Evolutionary conservation across 2,888 invertebrate genomes (phyloP).

Genomic region (Frankliniella intonsa): DNA sequence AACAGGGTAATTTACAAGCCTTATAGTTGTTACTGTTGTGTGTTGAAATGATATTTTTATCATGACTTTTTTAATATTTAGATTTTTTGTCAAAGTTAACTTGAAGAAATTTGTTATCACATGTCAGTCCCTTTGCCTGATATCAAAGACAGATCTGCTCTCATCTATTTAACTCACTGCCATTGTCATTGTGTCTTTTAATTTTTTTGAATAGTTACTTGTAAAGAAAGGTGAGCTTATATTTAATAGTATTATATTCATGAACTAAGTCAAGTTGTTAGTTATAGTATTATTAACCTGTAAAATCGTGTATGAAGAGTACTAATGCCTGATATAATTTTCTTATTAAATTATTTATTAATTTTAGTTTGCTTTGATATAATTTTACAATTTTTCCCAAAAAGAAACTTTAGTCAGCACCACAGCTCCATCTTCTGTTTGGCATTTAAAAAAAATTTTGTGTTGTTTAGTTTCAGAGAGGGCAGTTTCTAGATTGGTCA

Average conservation of each 20-base stretch:
- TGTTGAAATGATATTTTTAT: background rate
- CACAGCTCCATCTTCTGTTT: background rate
- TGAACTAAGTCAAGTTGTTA: too few species aligned
- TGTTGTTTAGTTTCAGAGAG: background rate
- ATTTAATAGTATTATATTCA: background rate
- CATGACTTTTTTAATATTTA: background rate
- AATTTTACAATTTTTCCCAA: background rate
- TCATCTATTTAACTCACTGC: background rate
- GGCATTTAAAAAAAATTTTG: background rate
- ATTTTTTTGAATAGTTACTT: constrained; percentile 10
- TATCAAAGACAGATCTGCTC: background rate
- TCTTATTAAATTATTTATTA: background rate
- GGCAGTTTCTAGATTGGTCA: background rate
- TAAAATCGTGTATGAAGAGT: too few species aligned
- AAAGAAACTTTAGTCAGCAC: background rate
- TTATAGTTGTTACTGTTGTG: background rate
- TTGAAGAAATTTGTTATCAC: constrained; percentile 1
- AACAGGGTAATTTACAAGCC: background rate
- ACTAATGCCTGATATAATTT: background rate
- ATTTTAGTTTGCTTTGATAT: background rate
- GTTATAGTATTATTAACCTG: too few species aligned
- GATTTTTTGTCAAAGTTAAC: background rate
- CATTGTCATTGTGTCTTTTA: background rate
- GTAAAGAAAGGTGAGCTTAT: background rate
- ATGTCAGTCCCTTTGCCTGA: background rate